These are phyloP conservation scores for Pseudomyrmex cubaensis DNA, from an alignment of 1,140 invertebrate genomes.

Conservation along the genomic window DNA sequence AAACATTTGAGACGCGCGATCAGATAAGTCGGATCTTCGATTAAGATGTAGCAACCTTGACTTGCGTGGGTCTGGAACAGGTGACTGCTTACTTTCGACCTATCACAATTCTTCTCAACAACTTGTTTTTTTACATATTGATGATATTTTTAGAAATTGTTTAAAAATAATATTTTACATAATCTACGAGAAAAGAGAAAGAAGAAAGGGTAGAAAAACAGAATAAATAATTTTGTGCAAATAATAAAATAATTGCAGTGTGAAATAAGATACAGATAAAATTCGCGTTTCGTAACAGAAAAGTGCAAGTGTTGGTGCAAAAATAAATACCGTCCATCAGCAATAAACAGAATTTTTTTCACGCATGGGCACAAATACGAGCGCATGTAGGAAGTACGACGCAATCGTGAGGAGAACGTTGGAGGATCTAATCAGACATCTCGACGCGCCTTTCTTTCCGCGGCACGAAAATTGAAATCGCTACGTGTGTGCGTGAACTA, in stretches of 20 bases:
- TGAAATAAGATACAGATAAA: neutral
- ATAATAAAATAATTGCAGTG: no score
- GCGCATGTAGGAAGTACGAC: no score
- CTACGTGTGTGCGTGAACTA: constrained; percentile 31
- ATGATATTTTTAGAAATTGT: neutral
- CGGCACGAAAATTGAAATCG: constrained; percentile 47
- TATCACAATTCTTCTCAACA: neutral
- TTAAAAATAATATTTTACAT: neutral
- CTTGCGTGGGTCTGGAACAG: neutral
- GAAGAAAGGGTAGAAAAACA: neutral
- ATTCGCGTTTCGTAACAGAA: neutral
- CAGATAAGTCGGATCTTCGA: constrained; percentile 22
- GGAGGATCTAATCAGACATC: neutral
- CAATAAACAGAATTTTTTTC: neutral
- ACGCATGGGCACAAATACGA: neutral
- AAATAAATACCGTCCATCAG: neutral
- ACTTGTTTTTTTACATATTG: neutral
- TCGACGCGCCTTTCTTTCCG: constrained; percentile 49
- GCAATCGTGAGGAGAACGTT: constrained; percentile 3
- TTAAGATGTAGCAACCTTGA: neutral
- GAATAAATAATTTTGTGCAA: neutral
- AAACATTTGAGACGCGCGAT: neutral
- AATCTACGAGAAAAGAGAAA: neutral
- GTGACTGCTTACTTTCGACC: neutral
- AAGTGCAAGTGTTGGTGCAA: neutral